Evolutionary conservation across 2,888 invertebrate species (phyloP).

Genomic region (Encarsia formosa): DNA sequence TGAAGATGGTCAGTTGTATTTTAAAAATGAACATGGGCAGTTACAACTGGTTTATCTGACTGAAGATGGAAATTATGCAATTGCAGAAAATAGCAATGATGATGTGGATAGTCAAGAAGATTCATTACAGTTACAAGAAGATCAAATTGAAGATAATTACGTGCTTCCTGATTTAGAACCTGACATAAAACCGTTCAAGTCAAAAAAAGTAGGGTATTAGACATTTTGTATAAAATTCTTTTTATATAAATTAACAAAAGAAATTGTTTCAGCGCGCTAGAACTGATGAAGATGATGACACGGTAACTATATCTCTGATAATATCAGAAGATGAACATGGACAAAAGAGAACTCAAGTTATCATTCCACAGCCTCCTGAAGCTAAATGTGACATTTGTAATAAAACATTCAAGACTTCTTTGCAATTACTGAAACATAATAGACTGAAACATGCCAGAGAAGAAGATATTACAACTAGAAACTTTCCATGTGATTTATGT

Average conservation of each 20-base stretch:
- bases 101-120: constrained; percentile 39
- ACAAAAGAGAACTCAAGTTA: constrained; percentile 51
- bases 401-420: constrained; percentile 52
- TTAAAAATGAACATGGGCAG: constrained; percentile 46
- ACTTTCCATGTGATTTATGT: constrained; percentile 49
- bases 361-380: constrained; percentile 48
- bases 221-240: not conserved
- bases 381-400: constrained; percentile 53
- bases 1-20: constrained; percentile 48
- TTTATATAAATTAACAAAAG: not conserved
- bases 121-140: constrained; percentile 27
- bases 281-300: constrained; percentile 47
- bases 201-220: constrained; percentile 31
- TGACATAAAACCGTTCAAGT: constrained; percentile 31
- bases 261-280: constrained; percentile 34
- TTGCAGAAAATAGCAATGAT: constrained; percentile 42
- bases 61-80: constrained; percentile 48
- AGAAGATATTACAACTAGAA: constrained; percentile 48
- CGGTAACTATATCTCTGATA: constrained; percentile 50
- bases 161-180: constrained; percentile 38
- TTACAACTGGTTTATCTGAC: constrained; percentile 48
- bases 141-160: constrained; percentile 34
- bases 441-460: constrained; percentile 49
- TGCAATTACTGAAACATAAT: constrained; percentile 49
- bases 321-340: constrained; percentile 52